Percentiles rank a stretch among this genome's conserved stretches.
Evolutionary conservation across 2,113 vertebrate species (phyloP).

Genomic region (Saccopteryx bilineata): DNA sequence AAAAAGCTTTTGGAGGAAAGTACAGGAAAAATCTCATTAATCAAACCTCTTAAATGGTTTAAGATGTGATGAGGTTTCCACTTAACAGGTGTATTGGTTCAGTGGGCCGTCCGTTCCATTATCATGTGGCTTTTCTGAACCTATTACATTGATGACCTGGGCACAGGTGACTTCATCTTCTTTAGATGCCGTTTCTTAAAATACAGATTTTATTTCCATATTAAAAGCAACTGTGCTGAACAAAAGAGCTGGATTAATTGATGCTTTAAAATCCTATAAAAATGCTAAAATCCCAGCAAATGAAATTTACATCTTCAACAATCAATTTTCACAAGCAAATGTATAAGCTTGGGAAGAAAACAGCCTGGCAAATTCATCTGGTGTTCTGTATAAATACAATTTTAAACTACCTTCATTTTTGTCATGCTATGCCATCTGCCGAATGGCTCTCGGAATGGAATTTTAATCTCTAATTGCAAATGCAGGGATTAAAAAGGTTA

Average conservation of each 20-base stretch:
- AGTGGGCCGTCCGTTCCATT: not conserved
- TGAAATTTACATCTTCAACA: slow-evolving; percentile 82
- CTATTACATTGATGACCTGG: not conserved
- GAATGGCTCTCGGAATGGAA: slow-evolving; percentile 85
- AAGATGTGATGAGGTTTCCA: not conserved
- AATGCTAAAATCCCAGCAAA: slow-evolving; percentile 79
- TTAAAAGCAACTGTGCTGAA: slow-evolving; percentile 68
- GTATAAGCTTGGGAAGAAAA: slow-evolving; percentile 79
- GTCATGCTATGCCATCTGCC: slow-evolving; percentile 86
- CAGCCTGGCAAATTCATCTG: slow-evolving; percentile 86
- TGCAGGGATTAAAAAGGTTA: slow-evolving; percentile 86
- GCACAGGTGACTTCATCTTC: slow-evolving; percentile 64
- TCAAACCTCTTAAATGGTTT: slow-evolving; percentile 51
- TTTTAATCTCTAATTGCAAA: slow-evolving; percentile 87
- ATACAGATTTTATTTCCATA: slow-evolving; percentile 69
- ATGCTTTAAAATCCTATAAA: slow-evolving; percentile 79
- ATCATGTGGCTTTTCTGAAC: slow-evolving; percentile 9
- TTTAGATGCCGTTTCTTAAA: slow-evolving; percentile 55
- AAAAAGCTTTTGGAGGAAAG: not conserved
- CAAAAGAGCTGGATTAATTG: slow-evolving; percentile 79
- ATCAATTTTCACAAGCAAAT: slow-evolving; percentile 79
- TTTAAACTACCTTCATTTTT: slow-evolving; percentile 84
- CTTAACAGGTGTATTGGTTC: slow-evolving; percentile 43
- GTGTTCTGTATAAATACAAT: slow-evolving; percentile 86
- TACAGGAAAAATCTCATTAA: slow-evolving; percentile 78